phyloP scores from a whole-genome alignment of 2,888 invertebrate genomes.

The Onchidella celtica region DNA sequence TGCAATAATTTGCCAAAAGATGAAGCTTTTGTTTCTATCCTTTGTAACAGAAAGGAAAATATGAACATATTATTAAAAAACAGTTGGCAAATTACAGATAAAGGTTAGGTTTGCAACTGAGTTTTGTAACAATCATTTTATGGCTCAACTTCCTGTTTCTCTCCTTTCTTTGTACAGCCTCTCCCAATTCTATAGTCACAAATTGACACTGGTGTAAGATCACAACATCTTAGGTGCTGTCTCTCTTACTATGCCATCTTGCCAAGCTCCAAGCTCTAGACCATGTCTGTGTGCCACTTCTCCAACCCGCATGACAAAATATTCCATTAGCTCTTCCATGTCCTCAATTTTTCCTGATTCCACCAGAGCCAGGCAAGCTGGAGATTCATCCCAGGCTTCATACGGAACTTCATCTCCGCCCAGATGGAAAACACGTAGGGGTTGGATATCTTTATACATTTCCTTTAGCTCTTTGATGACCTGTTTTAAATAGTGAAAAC shows the following conservation, averaged over 20 bases:
- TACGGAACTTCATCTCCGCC: slow-evolving; percentile 77
- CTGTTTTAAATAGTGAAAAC: not conserved
- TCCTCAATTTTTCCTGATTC: slow-evolving; percentile 48
- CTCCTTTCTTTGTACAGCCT: no score
- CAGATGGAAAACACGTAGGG: slow-evolving; percentile 71
- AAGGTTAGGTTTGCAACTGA: no score
- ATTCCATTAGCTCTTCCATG: slow-evolving; percentile 52
- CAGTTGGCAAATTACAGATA: no score
- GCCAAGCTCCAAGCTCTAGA: slow-evolving; percentile 61
- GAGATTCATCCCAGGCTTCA: slow-evolving; percentile 73
- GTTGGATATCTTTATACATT: slow-evolving; percentile 68
- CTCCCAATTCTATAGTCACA: no score
- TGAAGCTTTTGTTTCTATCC: not conserved
- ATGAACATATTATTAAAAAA: no score
- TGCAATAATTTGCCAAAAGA: no score
- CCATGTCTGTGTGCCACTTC: slow-evolving; percentile 51
- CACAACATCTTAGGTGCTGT: no score
- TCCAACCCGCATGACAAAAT: slow-evolving; percentile 53
- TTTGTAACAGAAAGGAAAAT: not conserved
- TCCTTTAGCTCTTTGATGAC: slow-evolving; percentile 64
- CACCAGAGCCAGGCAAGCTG: slow-evolving; percentile 61
- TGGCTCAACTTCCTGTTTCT: no score
- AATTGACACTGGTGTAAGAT: no score
- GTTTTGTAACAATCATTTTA: no score
- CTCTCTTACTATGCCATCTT: slow-evolving; percentile 65